Conservation (phyloP, 2,888 invertebrate species). For the Crossocerus cetratus region DNA sequence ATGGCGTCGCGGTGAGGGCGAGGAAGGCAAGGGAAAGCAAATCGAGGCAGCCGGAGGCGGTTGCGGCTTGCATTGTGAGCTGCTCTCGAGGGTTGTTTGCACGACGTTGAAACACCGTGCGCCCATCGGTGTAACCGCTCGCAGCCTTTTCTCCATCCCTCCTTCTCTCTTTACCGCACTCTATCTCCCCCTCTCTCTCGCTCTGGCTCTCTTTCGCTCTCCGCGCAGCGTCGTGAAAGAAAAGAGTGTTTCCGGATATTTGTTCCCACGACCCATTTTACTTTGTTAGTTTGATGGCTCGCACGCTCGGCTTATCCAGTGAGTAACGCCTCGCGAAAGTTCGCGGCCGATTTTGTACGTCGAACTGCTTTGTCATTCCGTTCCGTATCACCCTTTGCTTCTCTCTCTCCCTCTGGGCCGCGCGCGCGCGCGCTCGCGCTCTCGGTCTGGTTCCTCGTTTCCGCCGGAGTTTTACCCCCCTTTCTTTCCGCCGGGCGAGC, state of each 20-base stretch:
- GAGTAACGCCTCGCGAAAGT: slow-evolving; percentile 47
- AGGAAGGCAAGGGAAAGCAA: too few relatives aligned
- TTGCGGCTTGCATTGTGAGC: not conserved
- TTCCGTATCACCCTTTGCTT: slow-evolving; percentile 8
- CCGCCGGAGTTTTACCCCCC: too few relatives aligned
- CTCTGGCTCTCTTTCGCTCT: not conserved
- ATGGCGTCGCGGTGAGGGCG: too few relatives aligned
- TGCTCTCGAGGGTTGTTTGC: slow-evolving; percentile 6
- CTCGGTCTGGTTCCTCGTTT: too few relatives aligned
- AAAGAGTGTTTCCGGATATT: slow-evolving; percentile 47
- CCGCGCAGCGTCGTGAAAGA: slow-evolving; percentile 17
- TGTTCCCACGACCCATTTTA: slow-evolving; percentile 44
- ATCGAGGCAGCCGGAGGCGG: too few relatives aligned
- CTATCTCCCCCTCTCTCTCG: not conserved
- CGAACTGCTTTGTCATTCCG: slow-evolving; percentile 33
- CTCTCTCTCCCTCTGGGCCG: not conserved
- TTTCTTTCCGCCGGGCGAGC: too few relatives aligned
- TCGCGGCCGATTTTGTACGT: slow-evolving; percentile 41
- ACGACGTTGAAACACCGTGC: not conserved
- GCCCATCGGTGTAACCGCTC: not conserved
- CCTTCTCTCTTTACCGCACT: not conserved
- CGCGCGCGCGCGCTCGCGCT: too few relatives aligned
- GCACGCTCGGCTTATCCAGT: slow-evolving; percentile 36
- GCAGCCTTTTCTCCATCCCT: not conserved
- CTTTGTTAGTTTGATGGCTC: slow-evolving; percentile 28